Base-by-base conservation (phyloP, 1,140 invertebrate species). In the Calephelis nemesis region DNA sequence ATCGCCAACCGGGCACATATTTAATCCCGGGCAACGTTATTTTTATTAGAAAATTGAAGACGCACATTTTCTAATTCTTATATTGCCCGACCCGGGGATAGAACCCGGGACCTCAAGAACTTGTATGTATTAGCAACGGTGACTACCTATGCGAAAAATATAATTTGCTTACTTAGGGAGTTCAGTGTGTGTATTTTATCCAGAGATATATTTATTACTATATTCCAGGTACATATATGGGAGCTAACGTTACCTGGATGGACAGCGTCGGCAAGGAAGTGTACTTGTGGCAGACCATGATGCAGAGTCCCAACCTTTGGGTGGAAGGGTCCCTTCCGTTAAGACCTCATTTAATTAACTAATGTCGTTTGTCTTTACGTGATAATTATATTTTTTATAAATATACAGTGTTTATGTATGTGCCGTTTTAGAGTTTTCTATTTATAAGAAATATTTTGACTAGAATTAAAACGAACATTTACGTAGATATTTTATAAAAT, bases 301-400 rank as follows among this genome's bases (percentile, higher is more conserved):
- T 98, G 76, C 97, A 98, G 74, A 93, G 96, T 47, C 97, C 97
- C 13, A 98, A 98, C 85, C 96, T 98, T 83, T 99, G 98, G 98
- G 97, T 99, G 8, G 98, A 99, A 90, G 97, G 97, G 62, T 96
- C 96, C 66, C 91, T 99, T 15, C 94, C 96, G 0, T 92, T 99
- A n/a, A 92, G 97, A 76, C 94, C 97, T 58, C 95, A 95, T 70
- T 92, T 97, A 50, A 95, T 95, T 78, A 93, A 95, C 84, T 94
- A 83, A 82, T 75, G 30, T 49, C 13, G 50, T 15, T 54, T 19
- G 54, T 10, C 30, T 10, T 12, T 54, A 52, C 10, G 54, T 58
- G 54, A 58, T 58, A 30, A 58, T 10, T 10, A 58, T 39, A 39
- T 54, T 19, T 30, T 19, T 58, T 58, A 30, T 58, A 19, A 19